Evolutionary conservation across 2,113 vertebrate genomes (phyloP).

Genomic region (Hydrolagus affinis): DNA sequence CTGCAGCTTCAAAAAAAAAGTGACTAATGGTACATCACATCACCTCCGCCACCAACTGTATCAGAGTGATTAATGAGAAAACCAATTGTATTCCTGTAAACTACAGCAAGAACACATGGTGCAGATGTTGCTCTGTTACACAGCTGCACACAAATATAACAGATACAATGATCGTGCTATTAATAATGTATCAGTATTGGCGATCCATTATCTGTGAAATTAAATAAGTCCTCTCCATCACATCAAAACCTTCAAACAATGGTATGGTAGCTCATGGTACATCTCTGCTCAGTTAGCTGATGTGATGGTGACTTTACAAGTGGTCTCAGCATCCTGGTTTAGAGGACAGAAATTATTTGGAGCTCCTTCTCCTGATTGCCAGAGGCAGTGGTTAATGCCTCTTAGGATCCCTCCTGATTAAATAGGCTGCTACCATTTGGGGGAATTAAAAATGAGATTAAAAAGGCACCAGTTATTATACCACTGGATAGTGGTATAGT

Average conservation of each 20-base stretch:
- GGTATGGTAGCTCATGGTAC: background rate
- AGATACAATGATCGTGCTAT: background rate
- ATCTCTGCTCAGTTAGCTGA: no score
- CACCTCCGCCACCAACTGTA: constrained; percentile 2
- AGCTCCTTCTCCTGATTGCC: no score
- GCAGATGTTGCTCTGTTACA: background rate
- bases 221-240: background rate
- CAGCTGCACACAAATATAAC: constrained; percentile 21
- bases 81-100: constrained; percentile 29
- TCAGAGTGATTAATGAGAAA: constrained; percentile 24
- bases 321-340: no score
- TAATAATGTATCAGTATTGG: constrained; percentile 1
- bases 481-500: no score
- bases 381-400: no score
- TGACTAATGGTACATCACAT: constrained; percentile 27
- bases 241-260: background rate
- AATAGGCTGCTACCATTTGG: no score
- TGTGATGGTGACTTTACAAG: no score
- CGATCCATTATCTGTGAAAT: background rate
- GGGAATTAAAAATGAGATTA: no score
- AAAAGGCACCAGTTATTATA: no score
- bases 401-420: no score
- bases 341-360: no score
- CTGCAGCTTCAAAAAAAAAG: constrained; percentile 11
- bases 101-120: constrained; percentile 24